These are phyloP conservation scores for Ceraclea dissimilis DNA, from an alignment of 2,888 invertebrate species.

Conservation along the genomic window DNA sequence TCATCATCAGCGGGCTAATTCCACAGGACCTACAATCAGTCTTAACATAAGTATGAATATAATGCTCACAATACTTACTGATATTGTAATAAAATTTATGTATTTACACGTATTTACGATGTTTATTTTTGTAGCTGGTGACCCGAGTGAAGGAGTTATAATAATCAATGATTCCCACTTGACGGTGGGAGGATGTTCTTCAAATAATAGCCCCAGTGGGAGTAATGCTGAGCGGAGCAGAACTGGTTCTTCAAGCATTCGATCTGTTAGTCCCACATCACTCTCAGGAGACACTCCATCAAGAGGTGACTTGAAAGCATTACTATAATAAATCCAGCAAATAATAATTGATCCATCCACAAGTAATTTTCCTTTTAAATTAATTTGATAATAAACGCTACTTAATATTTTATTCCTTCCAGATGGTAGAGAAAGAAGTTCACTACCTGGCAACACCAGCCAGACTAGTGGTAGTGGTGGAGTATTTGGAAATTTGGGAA, in stretches of 20 bases:
- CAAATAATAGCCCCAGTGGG: constrained; percentile 2
- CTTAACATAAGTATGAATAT: constrained; percentile 45
- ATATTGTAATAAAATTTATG: too few relatives aligned
- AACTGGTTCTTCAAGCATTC: not conserved
- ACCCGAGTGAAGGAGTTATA: constrained; percentile 46
- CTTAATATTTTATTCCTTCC: too few relatives aligned
- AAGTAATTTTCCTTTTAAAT: too few relatives aligned
- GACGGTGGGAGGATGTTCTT: constrained; percentile 8
- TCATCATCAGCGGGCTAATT: constrained; percentile 43
- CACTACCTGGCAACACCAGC: constrained; percentile 40
- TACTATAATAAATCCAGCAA: not conserved
- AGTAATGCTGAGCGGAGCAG: not conserved
- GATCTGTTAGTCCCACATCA: constrained; percentile 21
- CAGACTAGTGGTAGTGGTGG: constrained; percentile 32
- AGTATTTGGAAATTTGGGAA: constrained; percentile 42
- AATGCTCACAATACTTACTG: too few relatives aligned
- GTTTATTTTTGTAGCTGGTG: constrained; percentile 34
- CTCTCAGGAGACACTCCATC: constrained; percentile 21
- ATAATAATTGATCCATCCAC: too few relatives aligned
- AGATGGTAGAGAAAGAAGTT: constrained; percentile 37
- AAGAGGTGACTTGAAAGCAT: constrained; percentile 9
- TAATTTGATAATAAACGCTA: too few relatives aligned
- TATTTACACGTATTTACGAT: not conserved
- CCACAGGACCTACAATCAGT: constrained; percentile 48
- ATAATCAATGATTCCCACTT: constrained; percentile 45